Evolutionary conservation across 2,888 invertebrate genomes (phyloP).

Genomic region (Thecocarcelia acutangulata): DNA sequence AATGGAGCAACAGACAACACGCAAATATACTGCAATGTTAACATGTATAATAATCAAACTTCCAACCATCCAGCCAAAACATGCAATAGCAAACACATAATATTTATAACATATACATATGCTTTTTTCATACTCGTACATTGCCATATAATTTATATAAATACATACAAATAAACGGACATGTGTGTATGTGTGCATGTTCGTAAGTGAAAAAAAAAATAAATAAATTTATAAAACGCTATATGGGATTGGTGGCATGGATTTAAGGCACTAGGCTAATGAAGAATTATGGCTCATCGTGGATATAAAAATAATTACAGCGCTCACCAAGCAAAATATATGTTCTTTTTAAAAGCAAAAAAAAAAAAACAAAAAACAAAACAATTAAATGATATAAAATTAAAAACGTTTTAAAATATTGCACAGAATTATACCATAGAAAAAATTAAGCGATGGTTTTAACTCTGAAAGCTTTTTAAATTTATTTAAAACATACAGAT

Average conservation of each 20-base stretch:
- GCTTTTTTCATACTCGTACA: not conserved
- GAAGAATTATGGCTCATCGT: constrained; percentile 77
- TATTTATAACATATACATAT: constrained; percentile 22
- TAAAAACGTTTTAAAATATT: constrained; percentile 9
- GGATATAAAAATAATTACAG: constrained; percentile 63
- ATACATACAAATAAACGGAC: not conserved
- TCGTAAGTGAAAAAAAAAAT: constrained; percentile 4
- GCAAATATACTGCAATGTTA: constrained; percentile 66
- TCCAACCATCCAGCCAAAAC: constrained; percentile 26
- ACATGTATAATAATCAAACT: constrained; percentile 54
- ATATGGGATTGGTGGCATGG: constrained; percentile 56
- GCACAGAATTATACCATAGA: too few species aligned
- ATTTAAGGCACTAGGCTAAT: constrained; percentile 78
- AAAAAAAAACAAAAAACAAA: not conserved
- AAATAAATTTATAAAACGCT: constrained; percentile 15
- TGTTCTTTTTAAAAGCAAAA: not conserved
- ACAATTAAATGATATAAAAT: constrained; percentile 1
- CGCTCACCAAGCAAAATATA: constrained; percentile 4
- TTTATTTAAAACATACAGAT: too few species aligned
- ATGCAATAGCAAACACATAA: constrained; percentile 42
- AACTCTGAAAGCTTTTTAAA: too few species aligned
- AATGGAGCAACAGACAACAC: constrained; percentile 64
- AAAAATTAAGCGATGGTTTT: too few species aligned
- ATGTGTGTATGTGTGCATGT: constrained; percentile 21
- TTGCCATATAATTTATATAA: constrained; percentile 9